phyloP scores from a whole-genome alignment of 2,888 invertebrate species.

The Beris chalybata region DNA sequence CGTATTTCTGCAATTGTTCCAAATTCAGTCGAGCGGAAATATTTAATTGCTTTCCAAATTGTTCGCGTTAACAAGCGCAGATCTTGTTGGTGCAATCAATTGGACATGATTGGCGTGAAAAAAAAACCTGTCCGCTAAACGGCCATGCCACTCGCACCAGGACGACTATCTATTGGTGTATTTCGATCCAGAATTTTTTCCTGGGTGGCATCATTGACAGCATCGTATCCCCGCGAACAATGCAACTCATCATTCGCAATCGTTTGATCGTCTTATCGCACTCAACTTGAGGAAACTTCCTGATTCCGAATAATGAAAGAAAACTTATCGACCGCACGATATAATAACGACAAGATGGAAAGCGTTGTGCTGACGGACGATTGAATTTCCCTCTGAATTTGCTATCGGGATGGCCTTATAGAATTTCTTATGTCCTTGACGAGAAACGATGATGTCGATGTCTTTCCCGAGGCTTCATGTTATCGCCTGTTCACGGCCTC shows the following conservation, averaged over 20 bases:
- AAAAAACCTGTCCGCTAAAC: not conserved
- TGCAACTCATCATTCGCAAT: constrained; percentile 9
- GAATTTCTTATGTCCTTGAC: no score
- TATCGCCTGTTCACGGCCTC: no score
- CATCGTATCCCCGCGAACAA: constrained; percentile 2
- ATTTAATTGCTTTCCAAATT: constrained; percentile 31
- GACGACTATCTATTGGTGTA: not conserved
- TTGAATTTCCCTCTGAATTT: constrained; percentile 17
- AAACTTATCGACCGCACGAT: not conserved
- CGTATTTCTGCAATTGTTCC: constrained; percentile 15
- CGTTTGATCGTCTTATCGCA: constrained; percentile 11
- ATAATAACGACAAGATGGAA: constrained; percentile 12
- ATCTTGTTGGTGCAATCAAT: constrained; percentile 14
- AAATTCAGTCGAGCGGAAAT: constrained; percentile 16
- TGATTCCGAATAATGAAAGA: not conserved
- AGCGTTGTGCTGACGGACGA: constrained; percentile 6
- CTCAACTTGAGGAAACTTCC: not conserved
- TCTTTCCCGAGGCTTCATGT: no score
- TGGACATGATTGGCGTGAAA: not conserved
- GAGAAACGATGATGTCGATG: no score
- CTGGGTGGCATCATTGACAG: constrained; percentile 7
- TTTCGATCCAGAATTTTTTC: constrained; percentile 11
- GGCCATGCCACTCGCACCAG: not conserved
- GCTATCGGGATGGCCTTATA: no score
- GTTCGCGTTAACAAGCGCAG: constrained; percentile 1